phyloP scores from a whole-genome alignment of 2,888 invertebrate genomes.

The Lithosia quadra region DNA sequence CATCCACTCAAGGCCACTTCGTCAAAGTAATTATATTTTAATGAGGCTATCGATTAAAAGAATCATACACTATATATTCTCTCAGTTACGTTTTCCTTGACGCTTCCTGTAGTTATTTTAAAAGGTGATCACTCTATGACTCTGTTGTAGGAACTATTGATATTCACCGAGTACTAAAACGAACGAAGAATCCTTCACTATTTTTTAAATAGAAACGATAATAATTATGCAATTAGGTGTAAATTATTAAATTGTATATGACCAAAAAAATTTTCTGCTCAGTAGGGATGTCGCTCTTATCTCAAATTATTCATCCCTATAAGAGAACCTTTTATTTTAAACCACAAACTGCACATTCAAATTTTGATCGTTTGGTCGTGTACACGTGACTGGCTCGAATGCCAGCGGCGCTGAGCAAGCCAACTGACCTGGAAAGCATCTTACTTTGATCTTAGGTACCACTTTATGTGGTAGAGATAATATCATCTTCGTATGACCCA shows the following conservation, averaged over 20 bases:
- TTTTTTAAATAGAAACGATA: no score
- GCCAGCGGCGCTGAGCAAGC: not conserved
- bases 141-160: not conserved
- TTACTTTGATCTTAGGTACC: not conserved
- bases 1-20: not conserved
- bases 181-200: not conserved
- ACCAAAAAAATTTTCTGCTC: not conserved
- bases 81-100: constrained; percentile 2
- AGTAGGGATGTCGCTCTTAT: not conserved
- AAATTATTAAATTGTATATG: not conserved
- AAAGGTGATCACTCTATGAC: constrained; percentile 4
- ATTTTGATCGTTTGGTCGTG: not conserved
- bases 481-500: not conserved
- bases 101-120: constrained; percentile 16
- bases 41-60: constrained; percentile 3
- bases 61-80: not conserved
- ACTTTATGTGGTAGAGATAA: not conserved
- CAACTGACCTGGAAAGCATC: not conserved
- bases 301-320: not conserved
- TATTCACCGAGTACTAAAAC: constrained; percentile 5
- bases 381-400: not conserved
- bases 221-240: no score
- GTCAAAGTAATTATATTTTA: not conserved
- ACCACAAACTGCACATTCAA: not conserved
- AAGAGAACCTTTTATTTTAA: not conserved